phyloP scores from a whole-genome alignment of 2,113 vertebrate species.

The Malaclemys terrapin region DNA sequence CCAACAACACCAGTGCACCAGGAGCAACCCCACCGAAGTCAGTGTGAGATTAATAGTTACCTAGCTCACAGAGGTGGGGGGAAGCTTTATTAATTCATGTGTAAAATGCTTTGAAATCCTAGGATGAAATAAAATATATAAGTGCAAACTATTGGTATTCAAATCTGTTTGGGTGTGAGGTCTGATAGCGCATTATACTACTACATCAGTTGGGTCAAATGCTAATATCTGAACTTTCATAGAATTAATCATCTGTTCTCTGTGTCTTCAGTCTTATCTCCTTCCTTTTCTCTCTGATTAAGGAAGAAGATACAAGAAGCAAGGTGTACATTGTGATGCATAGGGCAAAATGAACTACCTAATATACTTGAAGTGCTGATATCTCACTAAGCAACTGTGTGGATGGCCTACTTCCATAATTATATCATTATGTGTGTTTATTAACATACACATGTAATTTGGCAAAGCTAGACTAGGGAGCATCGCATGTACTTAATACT shows the following conservation, averaged over 20 bases:
- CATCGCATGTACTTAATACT: background rate
- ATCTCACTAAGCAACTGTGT: background rate
- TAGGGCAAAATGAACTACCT: background rate
- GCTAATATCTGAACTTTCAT: background rate
- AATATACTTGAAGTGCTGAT: fast-evolving
- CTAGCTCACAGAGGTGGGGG: background rate
- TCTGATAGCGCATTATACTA: background rate
- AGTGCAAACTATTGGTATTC: too few species aligned
- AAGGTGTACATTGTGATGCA: background rate
- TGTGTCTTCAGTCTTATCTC: background rate
- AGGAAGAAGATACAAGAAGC: background rate
- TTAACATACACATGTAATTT: background rate
- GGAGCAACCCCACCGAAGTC: background rate
- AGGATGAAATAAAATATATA: background rate
- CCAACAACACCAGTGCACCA: background rate
- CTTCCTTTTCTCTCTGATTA: background rate
- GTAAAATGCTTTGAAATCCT: background rate
- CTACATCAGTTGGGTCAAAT: background rate
- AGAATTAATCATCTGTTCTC: background rate
- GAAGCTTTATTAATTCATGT: background rate
- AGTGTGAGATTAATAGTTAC: background rate
- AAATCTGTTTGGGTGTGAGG: background rate
- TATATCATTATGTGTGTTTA: background rate
- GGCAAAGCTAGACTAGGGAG: background rate
- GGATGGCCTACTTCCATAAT: background rate